These are phyloP conservation scores for Philotrypesis tridentata DNA, from an alignment of 1,140 invertebrate species.

Conservation along the genomic window DNA sequence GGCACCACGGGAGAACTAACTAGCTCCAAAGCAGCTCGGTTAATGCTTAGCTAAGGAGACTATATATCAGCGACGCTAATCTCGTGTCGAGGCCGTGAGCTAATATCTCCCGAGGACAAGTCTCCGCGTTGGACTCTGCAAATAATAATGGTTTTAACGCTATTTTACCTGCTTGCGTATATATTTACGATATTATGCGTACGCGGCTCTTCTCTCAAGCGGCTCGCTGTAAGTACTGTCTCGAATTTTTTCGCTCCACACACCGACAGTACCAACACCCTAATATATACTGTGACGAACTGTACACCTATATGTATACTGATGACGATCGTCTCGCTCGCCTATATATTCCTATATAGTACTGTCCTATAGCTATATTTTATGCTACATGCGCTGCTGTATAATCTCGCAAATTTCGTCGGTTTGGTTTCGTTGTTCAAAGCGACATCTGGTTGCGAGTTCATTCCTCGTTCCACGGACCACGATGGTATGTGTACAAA, in stretches of 20 bases:
- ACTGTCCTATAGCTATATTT: too few relatives aligned
- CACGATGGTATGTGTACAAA: too few relatives aligned
- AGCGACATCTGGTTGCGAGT: background rate
- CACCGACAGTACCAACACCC: background rate
- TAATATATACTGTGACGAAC: background rate
- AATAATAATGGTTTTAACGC: background rate
- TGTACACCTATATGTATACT: too few relatives aligned
- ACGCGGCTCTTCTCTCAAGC: background rate
- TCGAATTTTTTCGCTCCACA: background rate
- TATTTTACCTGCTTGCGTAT: background rate
- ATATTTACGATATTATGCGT: background rate
- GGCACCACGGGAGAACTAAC: background rate
- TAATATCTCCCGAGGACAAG: background rate
- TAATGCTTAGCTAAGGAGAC: background rate
- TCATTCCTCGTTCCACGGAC: background rate
- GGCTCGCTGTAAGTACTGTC: background rate
- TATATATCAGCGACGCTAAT: background rate
- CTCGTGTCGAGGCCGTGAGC: background rate
- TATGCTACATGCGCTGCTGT: too few relatives aligned
- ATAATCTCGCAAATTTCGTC: too few relatives aligned
- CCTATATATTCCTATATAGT: too few relatives aligned
- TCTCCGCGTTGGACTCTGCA: background rate
- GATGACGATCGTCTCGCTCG: background rate
- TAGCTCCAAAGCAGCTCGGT: background rate
- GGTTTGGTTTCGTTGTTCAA: background rate